Percentiles rank a stretch among this genome's conserved stretches.
phyloP scores from a whole-genome alignment of 2,113 vertebrate species.

The Dicaeum eximium region DNA sequence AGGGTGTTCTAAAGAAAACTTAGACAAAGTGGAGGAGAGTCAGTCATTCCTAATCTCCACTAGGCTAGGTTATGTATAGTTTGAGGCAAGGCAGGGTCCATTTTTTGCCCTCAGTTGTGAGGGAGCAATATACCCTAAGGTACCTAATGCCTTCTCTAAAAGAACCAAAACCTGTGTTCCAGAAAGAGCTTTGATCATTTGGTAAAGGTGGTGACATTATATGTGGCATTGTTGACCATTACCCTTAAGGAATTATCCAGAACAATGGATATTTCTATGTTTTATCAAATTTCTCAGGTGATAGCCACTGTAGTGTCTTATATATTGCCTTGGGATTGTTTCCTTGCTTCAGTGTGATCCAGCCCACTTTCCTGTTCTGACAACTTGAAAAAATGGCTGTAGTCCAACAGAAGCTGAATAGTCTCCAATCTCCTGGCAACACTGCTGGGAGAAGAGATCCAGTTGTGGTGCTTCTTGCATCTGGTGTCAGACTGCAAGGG shows the following conservation, averaged over 20 bases:
- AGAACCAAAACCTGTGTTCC: background rate
- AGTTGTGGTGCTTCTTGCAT: background rate
- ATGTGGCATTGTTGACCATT: background rate
- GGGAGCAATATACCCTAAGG: background rate
- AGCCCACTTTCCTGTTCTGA: background rate
- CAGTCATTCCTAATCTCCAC: background rate
- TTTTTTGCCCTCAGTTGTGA: background rate
- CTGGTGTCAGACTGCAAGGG: background rate
- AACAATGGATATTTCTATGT: background rate
- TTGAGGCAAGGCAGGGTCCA: background rate
- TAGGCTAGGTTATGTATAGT: background rate
- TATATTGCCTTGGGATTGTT: background rate
- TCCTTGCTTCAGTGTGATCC: background rate
- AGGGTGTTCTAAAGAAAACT: background rate
- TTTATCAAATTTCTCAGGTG: background rate
- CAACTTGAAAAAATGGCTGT: background rate
- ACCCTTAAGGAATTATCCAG: background rate
- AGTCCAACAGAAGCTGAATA: background rate
- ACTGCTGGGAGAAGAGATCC: background rate
- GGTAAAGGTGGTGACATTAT: background rate
- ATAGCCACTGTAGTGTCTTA: background rate
- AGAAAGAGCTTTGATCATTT: background rate
- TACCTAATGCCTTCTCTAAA: background rate
- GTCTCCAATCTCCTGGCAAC: background rate
- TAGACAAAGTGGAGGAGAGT: background rate